Evolutionary conservation across 2,113 vertebrate species (phyloP), one percentile per base, ranked within the genome.

Genomic region (Apteryx mantelli): DNA sequence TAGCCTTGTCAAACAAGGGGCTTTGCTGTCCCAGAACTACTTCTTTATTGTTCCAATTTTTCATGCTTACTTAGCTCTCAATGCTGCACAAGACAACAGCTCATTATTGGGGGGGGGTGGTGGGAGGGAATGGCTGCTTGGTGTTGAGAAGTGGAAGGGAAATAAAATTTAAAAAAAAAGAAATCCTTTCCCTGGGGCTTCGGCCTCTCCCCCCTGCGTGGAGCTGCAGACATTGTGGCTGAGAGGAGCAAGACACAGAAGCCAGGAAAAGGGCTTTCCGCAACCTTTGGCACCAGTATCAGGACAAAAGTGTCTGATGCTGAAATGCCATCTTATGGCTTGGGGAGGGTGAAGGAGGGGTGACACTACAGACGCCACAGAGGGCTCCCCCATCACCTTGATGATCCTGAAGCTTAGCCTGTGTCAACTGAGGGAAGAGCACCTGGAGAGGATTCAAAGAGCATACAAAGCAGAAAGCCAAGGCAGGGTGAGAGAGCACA

Each of bases 51-150:
- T 98, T 98, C 98, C 98, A 98, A 98, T 99, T 99, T 98, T 99
- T 99, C 98, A 99, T 98, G 98, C 98, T 99, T 98, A 98, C 99
- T 99, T 99, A 99, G 98, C 97, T 98, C 97, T 99, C 98, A 99
- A 99, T 99, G 97, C 98, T 97, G 97, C 98, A 93, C 98, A 98
- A 97, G 98, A 98, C 98, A 98, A 98, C 98, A 98, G 98, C 98
- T 98, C 97, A 96, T 98, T 98, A 98, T 96, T 88, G 96, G 96
- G 96, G 95, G 96, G 97, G 93, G 92, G 58, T 97, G 91, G 89
- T 95, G 97, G 68, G 96, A 97, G 97, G 96, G 93, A 96, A 64
- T 44, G 79, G 66, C 82, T 63, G 46, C 3, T 5, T 3, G 5
- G 82, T 40, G 26, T 80, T 79, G 81, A 94, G 94, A 89, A 94